Evolutionary conservation across 2,797 vertebrate species (phyloP), one percentile per base, ranked within the genome.

Genomic region (Rhynchotus rufescens): DNA sequence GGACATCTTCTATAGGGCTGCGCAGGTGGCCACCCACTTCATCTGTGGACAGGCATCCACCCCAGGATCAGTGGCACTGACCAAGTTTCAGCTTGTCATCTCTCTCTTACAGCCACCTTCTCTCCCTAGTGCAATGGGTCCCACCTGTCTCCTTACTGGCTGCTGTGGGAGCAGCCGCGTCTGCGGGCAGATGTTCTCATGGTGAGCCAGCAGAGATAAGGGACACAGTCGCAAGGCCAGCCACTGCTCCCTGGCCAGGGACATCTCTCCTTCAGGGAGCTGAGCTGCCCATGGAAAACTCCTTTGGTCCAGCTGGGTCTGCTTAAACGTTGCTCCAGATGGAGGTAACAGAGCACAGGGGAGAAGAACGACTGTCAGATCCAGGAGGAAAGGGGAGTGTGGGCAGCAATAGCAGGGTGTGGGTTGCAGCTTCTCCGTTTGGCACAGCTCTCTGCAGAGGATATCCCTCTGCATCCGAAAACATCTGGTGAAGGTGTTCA

Each of bases 151-250:
- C 47, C 42, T 80, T 52, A 73, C 73, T 51, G 2, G 3, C 40
- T 68, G n/a, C 56, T 6, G 25, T 1, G 0, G 10, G 54, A 42
- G 15, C 73, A 78, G 86, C 7, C 52, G 28, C 64, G 68, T 26
- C 57, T 0, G 0, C 28, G 54, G 38, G 42, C 45, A 62, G 45
- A 59, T 21, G 23, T 73, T 36, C 23, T 73, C 0, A 0, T 5
- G 8, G 34, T 34, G 40, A 80, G 68, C n/a, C 72, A 74, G 51
- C 45, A 90, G 77, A 72, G 75, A 52, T 30, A 78, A 56, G 40
- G 38, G 14, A 75, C 8, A 9, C 38, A 59, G 28, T 4, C 45
- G 52, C 2, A 4, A 6, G n/a, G 49, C 34, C 59, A 80, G 51
- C 0, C 2, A 30, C 30, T 15, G 8, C 42, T 93, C 4, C 38